Conservation (phyloP, 2,888 invertebrate species). For the Caenorhabditis macrosperma region DNA sequence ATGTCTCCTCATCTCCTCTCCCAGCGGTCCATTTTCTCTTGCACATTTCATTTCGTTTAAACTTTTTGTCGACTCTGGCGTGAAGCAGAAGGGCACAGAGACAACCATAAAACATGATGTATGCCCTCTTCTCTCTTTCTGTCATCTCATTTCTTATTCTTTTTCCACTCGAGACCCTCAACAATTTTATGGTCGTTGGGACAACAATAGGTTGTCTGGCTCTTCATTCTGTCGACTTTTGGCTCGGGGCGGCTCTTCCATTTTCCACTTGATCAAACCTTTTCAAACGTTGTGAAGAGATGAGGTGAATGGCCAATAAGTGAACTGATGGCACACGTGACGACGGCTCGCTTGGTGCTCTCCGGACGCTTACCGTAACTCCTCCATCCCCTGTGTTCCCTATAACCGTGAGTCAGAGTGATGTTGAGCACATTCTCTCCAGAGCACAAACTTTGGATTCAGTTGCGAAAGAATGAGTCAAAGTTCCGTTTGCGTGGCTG, state of each 20-base stretch:
- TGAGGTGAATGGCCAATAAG: conserved; percentile 33
- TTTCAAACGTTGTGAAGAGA: conserved; percentile 4
- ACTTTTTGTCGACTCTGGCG: conserved; percentile 13
- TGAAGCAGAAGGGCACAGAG: conserved; percentile 1
- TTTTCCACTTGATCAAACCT: conserved; percentile 40
- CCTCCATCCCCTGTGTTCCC: too few species aligned
- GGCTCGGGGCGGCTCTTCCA: conserved; percentile 23
- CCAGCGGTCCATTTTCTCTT: conserved; percentile 12
- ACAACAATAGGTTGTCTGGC: conserved; percentile 9
- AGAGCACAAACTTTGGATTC: too few species aligned
- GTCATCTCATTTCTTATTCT: conserved; percentile 19
- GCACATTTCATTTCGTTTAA: conserved; percentile 33
- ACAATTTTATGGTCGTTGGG: neutral
- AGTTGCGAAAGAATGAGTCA: conserved; percentile 24
- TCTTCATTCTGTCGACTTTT: conserved; percentile 1
- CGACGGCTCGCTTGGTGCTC: too few species aligned
- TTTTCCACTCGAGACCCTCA: conserved; percentile 1
- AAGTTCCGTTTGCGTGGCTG: conserved; percentile 3
- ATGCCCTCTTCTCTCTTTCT: conserved; percentile 26
- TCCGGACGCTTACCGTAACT: too few species aligned
- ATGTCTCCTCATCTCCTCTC: neutral
- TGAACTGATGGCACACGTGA: conserved; percentile 22
- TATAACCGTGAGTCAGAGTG: neutral
- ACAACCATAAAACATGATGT: conserved; percentile 46
- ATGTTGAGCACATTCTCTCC: neutral